Evolutionary conservation across 2,888 invertebrate genomes (phyloP).

Genomic region (Drosophila gaucha): DNA sequence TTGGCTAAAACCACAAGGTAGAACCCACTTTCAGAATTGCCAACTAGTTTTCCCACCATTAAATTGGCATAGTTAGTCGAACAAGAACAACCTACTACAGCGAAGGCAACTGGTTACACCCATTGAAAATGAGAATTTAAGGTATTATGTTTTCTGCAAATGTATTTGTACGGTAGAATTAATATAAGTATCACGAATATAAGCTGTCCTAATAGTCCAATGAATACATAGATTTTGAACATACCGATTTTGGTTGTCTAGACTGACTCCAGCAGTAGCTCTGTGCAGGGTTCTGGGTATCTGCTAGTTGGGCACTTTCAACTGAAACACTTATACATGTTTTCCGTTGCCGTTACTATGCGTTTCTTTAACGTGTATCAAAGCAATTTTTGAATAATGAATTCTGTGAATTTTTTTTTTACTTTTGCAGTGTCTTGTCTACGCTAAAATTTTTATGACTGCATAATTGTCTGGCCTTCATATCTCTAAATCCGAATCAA

Average conservation of each 20-base stretch:
- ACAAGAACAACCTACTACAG: conserved; percentile 56
- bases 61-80: conserved; percentile 81
- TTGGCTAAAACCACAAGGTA: conserved; percentile 11
- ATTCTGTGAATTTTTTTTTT: conserved; percentile 38
- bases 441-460: conserved; percentile 52
- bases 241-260: too few species aligned
- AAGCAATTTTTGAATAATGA: conserved; percentile 40
- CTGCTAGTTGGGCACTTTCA: background rate
- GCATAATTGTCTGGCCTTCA: conserved; percentile 36
- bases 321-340: conserved; percentile 32
- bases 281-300: background rate
- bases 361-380: conserved; percentile 39
- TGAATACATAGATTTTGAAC: too few species aligned
- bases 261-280: background rate
- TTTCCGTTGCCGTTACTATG: conserved; percentile 44
- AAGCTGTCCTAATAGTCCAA: too few species aligned
- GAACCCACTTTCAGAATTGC: conserved; percentile 57
- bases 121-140: background rate
- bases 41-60: conserved; percentile 77
- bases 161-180: too few species aligned
- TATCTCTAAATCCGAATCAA: background rate
- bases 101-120: conserved; percentile 50
- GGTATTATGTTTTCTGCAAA: background rate
- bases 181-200: too few species aligned
- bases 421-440: conserved; percentile 40